A percentile compares a stretch with the other conserved stretches of the same genome.
phyloP scores from a whole-genome alignment of 2,113 vertebrate species.

The Eulemur macaco region DNA sequence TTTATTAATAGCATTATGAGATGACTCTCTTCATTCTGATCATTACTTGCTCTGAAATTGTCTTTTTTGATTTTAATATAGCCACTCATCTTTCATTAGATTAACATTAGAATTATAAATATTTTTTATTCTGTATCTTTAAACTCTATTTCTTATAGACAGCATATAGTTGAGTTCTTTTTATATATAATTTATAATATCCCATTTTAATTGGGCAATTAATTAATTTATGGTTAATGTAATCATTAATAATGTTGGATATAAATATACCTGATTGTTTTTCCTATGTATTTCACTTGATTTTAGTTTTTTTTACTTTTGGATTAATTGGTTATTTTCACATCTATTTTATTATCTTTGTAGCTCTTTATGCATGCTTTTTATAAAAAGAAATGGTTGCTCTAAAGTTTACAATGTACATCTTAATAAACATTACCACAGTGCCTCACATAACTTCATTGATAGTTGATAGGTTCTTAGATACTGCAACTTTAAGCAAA shows the following conservation, averaged over 20 bases:
- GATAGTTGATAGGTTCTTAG: neutral
- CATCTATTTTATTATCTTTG: neutral
- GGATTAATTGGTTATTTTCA: neutral
- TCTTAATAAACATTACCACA: neutral
- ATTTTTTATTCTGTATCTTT: neutral
- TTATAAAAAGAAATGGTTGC: neutral
- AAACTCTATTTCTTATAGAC: neutral
- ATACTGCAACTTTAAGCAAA: neutral
- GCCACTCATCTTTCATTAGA: neutral
- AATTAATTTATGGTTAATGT: neutral
- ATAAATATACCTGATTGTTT: neutral
- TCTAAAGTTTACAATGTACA: neutral
- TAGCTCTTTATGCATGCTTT: neutral
- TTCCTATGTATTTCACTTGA: neutral
- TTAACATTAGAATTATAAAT: neutral
- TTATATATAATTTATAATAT: neutral
- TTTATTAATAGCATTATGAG: neutral
- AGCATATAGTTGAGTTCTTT: neutral
- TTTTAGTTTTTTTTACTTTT: neutral
- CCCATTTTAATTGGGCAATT: neutral
- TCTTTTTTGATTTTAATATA: neutral
- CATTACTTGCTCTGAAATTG: neutral
- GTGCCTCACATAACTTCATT: neutral
- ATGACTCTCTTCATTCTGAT: neutral
- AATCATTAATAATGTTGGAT: neutral